Evolutionary conservation across 2,113 vertebrate genomes (phyloP).

Genomic region (Notarius lentiginosus): DNA sequence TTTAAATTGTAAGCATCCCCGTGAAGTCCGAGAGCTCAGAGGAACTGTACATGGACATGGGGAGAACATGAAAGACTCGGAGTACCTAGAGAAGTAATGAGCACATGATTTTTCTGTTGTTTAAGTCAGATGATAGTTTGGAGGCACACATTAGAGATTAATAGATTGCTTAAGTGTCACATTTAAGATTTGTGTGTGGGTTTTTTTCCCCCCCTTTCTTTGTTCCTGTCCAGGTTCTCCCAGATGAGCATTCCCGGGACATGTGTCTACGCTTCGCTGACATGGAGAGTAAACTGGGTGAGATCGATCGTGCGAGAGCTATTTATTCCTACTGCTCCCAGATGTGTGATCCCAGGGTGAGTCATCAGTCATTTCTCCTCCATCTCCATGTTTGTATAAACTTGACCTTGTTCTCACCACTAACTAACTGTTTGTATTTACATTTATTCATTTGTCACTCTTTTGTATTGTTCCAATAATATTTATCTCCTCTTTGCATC

Average conservation of each 20-base stretch:
- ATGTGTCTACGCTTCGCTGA: constrained; percentile 92
- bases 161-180: background rate
- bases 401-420: background rate
- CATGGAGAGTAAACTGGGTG: constrained; percentile 92
- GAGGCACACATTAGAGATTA: background rate
- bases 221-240: constrained; percentile 75
- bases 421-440: background rate
- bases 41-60: too few species aligned
- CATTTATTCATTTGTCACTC: background rate
- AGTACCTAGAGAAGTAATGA: background rate
- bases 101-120: background rate
- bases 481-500: background rate
- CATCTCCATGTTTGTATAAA: background rate
- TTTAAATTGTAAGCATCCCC: too few species aligned
- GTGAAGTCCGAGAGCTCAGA: too few species aligned
- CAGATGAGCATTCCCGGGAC: constrained; percentile 86
- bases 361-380: background rate
- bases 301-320: constrained; percentile 87
- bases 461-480: background rate
- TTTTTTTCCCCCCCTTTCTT: background rate
- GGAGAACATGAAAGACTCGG: too few species aligned
- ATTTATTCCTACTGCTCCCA: constrained; percentile 95
- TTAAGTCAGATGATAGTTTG: too few species aligned
- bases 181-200: too few species aligned
- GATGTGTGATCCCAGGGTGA: constrained; percentile 90